Percentiles rank a stretch among this genome's conserved stretches.
phyloP scores from a whole-genome alignment of 1,140 invertebrate genomes.

The Apis cerana region DNA sequence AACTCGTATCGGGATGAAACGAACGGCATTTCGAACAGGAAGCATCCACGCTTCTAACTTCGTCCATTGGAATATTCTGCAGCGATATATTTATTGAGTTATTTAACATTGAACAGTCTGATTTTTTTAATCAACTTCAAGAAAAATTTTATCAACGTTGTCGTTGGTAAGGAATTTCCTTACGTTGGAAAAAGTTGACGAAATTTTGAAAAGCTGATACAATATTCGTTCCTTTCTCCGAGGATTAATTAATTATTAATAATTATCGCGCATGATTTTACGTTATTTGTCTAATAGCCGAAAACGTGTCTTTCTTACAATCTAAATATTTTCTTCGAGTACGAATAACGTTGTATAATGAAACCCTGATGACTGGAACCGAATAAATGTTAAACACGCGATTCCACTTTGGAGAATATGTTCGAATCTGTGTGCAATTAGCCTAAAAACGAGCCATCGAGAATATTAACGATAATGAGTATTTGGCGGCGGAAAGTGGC shows the following conservation, averaged over 20 bases:
- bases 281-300: not conserved
- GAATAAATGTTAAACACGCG: conserved; percentile 19
- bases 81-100: too few species aligned
- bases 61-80: too few species aligned
- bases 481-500: conserved; percentile 25
- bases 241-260: not conserved
- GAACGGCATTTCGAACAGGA: not conserved
- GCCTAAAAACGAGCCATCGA: conserved; percentile 35
- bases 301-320: not conserved
- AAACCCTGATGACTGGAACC: not conserved
- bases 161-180: not conserved
- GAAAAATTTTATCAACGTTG: not conserved
- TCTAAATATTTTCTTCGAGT: not conserved
- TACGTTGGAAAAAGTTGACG: too few species aligned
- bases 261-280: not conserved
- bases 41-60: not conserved
- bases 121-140: not conserved
- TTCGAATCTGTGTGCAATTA: conserved; percentile 33
- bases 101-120: not conserved
- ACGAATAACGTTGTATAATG: not conserved
- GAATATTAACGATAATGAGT: conserved; percentile 56
- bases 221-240: too few species aligned
- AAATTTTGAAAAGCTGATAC: too few species aligned
- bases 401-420: not conserved
- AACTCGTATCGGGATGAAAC: not conserved